phyloP scores from a whole-genome alignment of 1,140 invertebrate genomes.

The Euborellia annulipes region DNA sequence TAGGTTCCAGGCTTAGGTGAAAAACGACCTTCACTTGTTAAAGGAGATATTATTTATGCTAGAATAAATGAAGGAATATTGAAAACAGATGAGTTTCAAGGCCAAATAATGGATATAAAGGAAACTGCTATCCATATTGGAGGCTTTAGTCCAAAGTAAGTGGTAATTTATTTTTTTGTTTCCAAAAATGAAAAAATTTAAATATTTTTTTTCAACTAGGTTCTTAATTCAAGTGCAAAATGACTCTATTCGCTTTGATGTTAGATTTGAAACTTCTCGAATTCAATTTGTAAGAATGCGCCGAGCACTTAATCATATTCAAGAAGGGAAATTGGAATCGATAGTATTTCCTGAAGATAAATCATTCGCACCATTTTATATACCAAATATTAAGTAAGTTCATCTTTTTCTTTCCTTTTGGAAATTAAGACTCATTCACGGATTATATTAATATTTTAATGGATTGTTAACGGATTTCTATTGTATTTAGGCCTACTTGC shows the following conservation, averaged over 20 bases:
- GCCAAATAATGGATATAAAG: conserved; percentile 2
- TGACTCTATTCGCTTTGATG: background rate
- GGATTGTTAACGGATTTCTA: too few species aligned
- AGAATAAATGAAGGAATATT: background rate
- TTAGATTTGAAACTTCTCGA: background rate
- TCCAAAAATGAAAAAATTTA: background rate
- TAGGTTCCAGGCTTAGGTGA: conserved; percentile 9
- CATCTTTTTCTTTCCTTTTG: background rate
- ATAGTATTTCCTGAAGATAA: background rate
- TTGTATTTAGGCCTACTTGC: too few species aligned
- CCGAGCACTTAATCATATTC: background rate
- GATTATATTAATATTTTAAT: too few species aligned
- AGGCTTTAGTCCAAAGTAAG: conserved; percentile 7
- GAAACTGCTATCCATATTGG: conserved; percentile 2
- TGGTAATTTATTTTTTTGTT: background rate
- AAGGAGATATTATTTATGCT: conserved; percentile 2
- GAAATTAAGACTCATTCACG: too few species aligned
- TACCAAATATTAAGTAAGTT: background rate
- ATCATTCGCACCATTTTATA: background rate
- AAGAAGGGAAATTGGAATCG: background rate
- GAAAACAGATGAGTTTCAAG: conserved; percentile 4
- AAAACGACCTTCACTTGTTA: conserved; percentile 7
- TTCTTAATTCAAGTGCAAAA: background rate
- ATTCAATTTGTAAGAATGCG: conserved; percentile 1
- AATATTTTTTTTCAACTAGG: background rate